Percentiles rank a stretch among this genome's conserved stretches.
phyloP scores from a whole-genome alignment of 2,113 vertebrate genomes.

The Ptyas mucosa region DNA sequence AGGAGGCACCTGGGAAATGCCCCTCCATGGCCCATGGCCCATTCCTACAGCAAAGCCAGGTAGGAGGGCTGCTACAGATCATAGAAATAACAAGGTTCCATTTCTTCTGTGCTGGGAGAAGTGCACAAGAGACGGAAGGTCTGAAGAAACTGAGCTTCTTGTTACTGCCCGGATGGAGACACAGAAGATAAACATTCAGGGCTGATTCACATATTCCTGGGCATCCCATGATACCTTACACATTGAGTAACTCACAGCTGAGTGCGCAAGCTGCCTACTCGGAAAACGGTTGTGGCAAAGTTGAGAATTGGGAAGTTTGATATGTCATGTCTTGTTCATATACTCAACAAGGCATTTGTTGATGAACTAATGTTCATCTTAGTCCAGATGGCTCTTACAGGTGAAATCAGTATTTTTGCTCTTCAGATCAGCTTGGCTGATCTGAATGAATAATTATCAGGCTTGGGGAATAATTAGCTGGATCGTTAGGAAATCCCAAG shows the following conservation, averaged over 20 bases:
- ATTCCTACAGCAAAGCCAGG: fast-evolving
- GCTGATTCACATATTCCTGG: neutral
- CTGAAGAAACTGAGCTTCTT: neutral
- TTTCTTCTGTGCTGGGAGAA: neutral
- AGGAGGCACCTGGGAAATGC: neutral
- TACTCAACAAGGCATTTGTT: neutral
- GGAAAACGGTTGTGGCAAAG: neutral
- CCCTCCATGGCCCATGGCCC: neutral
- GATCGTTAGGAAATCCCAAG: neutral
- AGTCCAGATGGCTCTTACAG: neutral
- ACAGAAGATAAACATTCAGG: neutral
- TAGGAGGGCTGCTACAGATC: fast-evolving
- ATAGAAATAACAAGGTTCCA: neutral
- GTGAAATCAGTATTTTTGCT: neutral
- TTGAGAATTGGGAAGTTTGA: neutral
- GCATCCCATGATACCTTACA: neutral
- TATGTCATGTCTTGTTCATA: neutral
- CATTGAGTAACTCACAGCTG: neutral
- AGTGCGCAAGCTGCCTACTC: neutral
- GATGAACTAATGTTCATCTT: neutral
- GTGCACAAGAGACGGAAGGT: neutral
- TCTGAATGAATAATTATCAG: neutral
- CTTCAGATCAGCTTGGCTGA: neutral
- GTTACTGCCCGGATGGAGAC: neutral
- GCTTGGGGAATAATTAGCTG: neutral